Conservation (phyloP, 2,888 invertebrate genomes). For the Cataglyphis cursor region DNA sequence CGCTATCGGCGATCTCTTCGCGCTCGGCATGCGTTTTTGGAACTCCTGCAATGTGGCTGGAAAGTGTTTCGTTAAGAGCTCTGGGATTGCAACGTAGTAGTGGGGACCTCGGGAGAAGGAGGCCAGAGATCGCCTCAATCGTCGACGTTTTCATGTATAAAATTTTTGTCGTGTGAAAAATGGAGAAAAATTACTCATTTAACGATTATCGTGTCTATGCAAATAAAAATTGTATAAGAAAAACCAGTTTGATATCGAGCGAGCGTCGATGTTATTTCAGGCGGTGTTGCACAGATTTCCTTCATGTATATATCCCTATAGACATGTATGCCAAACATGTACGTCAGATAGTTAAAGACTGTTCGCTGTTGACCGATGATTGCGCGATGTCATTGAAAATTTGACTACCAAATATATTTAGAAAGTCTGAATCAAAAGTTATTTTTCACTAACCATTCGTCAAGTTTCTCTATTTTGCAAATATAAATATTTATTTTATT, state of each 20-base stretch:
- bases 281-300: neutral
- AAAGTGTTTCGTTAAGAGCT: conserved; percentile 45
- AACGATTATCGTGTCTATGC: too few species aligned
- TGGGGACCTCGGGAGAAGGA: neutral
- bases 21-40: conserved; percentile 26
- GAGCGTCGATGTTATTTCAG: neutral
- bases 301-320: neutral
- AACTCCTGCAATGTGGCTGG: conserved; percentile 48
- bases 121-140: neutral
- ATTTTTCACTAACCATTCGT: neutral
- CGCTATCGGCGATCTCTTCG: conserved; percentile 15
- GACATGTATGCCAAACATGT: neutral
- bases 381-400: conserved; percentile 3
- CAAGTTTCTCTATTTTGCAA: neutral
- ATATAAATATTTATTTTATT: neutral
- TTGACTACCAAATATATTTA: neutral
- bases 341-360: neutral
- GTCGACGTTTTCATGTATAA: neutral
- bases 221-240: neutral
- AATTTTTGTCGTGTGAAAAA: conserved; percentile 41
- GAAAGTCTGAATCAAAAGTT: neutral
- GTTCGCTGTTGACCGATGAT: neutral
- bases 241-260: neutral
- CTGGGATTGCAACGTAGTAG: neutral
- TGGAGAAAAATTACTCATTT: conserved; percentile 17